These are phyloP conservation scores for Heterotilapia buettikoferi DNA, from an alignment of 2,113 vertebrate genomes.

Conservation along the genomic window DNA sequence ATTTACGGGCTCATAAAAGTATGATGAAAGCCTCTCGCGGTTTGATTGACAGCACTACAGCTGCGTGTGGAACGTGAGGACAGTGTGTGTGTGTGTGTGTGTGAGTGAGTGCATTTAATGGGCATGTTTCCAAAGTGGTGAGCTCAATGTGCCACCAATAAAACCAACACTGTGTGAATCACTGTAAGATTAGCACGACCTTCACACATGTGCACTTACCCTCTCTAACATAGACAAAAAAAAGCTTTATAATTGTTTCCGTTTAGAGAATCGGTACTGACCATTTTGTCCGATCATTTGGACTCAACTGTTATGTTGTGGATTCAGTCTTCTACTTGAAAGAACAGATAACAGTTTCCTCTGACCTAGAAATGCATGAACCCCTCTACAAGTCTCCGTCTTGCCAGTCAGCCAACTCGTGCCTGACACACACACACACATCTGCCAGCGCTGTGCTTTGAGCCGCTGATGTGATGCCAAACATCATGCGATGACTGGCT, in stretches of 20 bases:
- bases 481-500: conserved; percentile 3
- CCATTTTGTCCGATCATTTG: not conserved
- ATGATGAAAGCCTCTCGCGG: not conserved
- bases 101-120: not conserved
- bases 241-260: not conserved
- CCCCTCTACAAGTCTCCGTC: not conserved
- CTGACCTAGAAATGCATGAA: conserved; percentile 23
- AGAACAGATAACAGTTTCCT: not conserved
- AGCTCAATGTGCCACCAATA: conserved; percentile 12
- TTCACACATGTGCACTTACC: not conserved
- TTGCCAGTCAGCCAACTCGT: not conserved
- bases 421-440: not conserved
- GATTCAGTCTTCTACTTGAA: not conserved
- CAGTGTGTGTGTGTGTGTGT: not conserved
- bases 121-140: not conserved
- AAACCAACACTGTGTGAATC: conserved; percentile 15
- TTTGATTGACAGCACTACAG: conserved; percentile 17
- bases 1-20: conserved; percentile 32
- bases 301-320: not conserved
- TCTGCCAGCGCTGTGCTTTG: not conserved
- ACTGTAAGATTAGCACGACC: conserved; percentile 2
- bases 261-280: not conserved
- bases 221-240: not conserved
- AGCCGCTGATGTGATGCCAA: conserved; percentile 6
- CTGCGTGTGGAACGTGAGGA: not conserved